Base-by-base conservation (phyloP, 2,888 invertebrate genomes). In the Malachius bipustulatus region DNA sequence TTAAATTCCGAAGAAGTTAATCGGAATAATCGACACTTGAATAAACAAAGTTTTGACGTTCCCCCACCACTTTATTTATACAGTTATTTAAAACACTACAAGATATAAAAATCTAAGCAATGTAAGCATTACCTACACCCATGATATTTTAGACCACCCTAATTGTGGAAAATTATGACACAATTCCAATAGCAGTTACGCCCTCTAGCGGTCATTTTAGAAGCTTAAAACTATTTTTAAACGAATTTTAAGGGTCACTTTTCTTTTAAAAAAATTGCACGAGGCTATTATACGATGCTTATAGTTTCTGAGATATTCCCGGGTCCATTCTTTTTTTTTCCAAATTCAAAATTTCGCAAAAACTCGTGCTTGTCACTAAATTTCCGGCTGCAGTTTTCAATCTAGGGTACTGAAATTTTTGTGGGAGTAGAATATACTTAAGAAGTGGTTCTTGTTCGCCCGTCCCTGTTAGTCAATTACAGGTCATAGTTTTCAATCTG, bases 181-280 rank as follows among this genome's bases (percentile, higher is more conserved):
- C 6, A 19, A 19, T 8, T 19, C 24, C 24, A 19, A 19, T 19
- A 8, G 6, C n/a, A 8, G 24, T 19, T 19, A 19, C 24, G 24
- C n/a, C 24, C 24, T 19, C 24, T 8, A 19, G 24, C n/a, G 24
- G 24, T 19, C 24, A 19, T 19, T 19, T 6, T 19, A n/a, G 24
- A 19, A 19, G 24, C 24, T 19, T 19, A 19, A 19, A 19, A 19
- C 24, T n/a, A 19, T 19, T 19, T 19, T 19, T 8, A 6, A 19
- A n/a, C 24, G 6, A 19, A 8, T 19, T 19, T 19, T 19, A 6
- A 19, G 24, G 24, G 24, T 19, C 24, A 19, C 24, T 19, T 19
- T 19, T 19, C 24, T 8, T 19, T n/a, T n/a, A n/a, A n/a, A n/a
- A n/a, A n/a, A n/a, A n/a, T n/a, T n/a, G n/a, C n/a, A n/a, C n/a